phyloP scores from a whole-genome alignment of 2,888 invertebrate species.

The Herminia tarsipennalis region DNA sequence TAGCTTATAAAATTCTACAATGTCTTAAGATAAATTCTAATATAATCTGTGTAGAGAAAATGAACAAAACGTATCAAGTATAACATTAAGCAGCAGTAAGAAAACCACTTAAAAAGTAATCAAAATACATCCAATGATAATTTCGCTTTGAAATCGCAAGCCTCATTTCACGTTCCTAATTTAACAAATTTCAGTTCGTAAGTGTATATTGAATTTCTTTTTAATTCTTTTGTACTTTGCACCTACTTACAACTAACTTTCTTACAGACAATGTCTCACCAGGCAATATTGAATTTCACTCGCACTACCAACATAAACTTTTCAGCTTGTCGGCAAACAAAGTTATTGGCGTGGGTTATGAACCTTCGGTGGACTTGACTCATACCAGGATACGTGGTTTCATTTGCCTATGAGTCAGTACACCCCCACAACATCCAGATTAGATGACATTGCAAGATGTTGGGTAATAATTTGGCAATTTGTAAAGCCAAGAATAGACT shows the following conservation, averaged over 20 bases:
- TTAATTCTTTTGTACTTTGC: neutral
- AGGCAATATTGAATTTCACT: slow-evolving; percentile 49
- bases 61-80: slow-evolving; percentile 7
- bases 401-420: slow-evolving; percentile 60
- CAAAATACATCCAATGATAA: slow-evolving; percentile 21
- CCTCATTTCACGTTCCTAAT: slow-evolving; percentile 25
- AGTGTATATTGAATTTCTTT: slow-evolving; percentile 7
- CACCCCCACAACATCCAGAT: slow-evolving; percentile 52
- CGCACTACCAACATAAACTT: slow-evolving; percentile 41
- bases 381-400: slow-evolving; percentile 54
- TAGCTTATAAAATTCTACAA: too few species aligned
- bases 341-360: slow-evolving; percentile 55
- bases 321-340: slow-evolving; percentile 30
- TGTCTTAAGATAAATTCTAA: too few species aligned
- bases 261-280: slow-evolving; percentile 19
- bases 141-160: slow-evolving; percentile 30
- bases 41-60: neutral
- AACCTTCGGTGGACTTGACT: slow-evolving; percentile 54
- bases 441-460: slow-evolving; percentile 35
- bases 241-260: too few species aligned
- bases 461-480: slow-evolving; percentile 30
- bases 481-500: too few species aligned
- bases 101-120: slow-evolving; percentile 27
- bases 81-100: slow-evolving; percentile 3
- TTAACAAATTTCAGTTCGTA: slow-evolving; percentile 8